Evolutionary conservation across 1,140 invertebrate species (phyloP), one percentile per base, ranked within the genome.

Genomic region (Zaprionus tsacasi): DNA sequence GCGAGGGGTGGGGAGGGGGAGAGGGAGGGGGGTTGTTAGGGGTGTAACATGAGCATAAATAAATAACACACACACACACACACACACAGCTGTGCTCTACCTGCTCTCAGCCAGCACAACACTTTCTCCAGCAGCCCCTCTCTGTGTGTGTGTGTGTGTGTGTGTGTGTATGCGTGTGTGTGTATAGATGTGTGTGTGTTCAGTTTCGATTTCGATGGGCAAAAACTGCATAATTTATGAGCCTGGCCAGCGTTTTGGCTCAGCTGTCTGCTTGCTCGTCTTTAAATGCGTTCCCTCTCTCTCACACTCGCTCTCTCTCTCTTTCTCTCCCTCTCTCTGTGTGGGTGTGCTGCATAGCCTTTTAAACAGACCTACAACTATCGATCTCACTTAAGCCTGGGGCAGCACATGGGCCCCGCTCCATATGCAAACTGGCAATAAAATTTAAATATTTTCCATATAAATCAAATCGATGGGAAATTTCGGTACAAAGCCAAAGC

Each of bases 391-490:
- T 87, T 86, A 81, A 86, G 73, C 79, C 77, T 45, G 65, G 59
- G 57, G n/a, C 40, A 45, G 40, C 75, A 71, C 43, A n/a, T 35
- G 59, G 61, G 45, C 40, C 67, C 45, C 13, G 66, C 68, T 72
- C 83, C 83, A 89, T 88, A 88, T 88, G 85, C 77, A 88, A 83
- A 75, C 81, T 71, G 85, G 83, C 83, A 88, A 88, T 88, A 88
- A 88, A 88, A 88, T 88, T 88, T 88, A 88, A 88, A 88, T 88
- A 88, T 88, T 88, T 89, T 88, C 70, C 83, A 83, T 88, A 89
- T 88, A 88, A 88, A 88, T 88, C 85, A 88, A 88, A 88, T 88
- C 83, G 83, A 88, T 88, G 79, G 67, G 79, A 82, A 88, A 77
- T 88, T 87, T 87, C 77, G 82, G 82, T 70, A 74, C 67, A 88